A percentile compares a stretch with the other conserved stretches of the same genome.
These are phyloP conservation scores for Chinchilla lanigera DNA, from an alignment of 2,113 vertebrate species.

Conservation along the genomic window DNA sequence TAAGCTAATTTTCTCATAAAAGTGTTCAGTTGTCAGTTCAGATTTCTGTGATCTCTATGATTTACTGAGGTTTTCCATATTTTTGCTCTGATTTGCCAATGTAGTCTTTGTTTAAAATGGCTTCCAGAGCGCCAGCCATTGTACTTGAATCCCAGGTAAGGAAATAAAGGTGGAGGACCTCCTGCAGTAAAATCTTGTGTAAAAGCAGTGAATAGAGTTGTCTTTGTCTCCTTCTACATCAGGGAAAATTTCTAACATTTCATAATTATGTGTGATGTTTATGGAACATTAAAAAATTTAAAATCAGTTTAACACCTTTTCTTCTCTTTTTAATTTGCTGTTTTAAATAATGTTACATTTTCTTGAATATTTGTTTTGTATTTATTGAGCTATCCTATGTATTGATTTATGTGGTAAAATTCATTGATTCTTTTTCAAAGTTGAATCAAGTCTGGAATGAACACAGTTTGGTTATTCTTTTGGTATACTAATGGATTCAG, in stretches of 20 bases:
- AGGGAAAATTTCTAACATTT: neutral
- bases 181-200: neutral
- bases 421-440: neutral
- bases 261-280: neutral
- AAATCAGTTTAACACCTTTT: neutral
- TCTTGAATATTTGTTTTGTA: neutral
- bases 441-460: neutral
- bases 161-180: neutral
- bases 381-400: neutral
- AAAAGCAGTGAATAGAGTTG: neutral
- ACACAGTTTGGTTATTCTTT: neutral
- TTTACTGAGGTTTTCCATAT: neutral
- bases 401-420: conserved; percentile 21
- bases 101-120: neutral
- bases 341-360: conserved; percentile 13
- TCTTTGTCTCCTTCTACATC: conserved; percentile 17
- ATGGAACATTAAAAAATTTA: neutral
- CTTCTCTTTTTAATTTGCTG: neutral
- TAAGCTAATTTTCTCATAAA: neutral
- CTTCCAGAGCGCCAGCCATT: neutral
- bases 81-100: neutral
- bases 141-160: neutral
- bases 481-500: neutral
- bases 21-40: neutral
- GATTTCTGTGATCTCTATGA: neutral